Percentiles rank a stretch among this genome's conserved stretches.
Conservation (phyloP, 2,888 invertebrate genomes). For the Hydriomena furcata region DNA sequence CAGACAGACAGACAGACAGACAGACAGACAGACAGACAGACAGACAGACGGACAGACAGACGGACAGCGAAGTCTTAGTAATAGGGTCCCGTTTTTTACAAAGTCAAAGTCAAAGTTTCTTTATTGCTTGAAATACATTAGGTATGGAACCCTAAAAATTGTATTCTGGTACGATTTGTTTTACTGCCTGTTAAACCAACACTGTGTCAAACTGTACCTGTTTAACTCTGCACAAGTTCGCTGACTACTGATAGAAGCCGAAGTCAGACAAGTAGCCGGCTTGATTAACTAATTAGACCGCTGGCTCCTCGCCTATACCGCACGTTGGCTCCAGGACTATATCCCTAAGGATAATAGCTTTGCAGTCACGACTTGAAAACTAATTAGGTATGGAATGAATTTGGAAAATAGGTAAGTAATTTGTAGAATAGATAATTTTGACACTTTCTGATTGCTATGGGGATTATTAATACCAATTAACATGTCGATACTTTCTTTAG, state of each 20-base stretch:
- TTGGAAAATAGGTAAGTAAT: not conserved
- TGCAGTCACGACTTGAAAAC: conserved; percentile 9
- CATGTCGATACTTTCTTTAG: too few relatives aligned
- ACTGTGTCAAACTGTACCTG: conserved; percentile 26
- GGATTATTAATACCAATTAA: too few relatives aligned
- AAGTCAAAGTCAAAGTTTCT: too few relatives aligned
- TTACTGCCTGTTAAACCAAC: not conserved
- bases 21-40: too few relatives aligned
- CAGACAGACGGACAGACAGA: too few relatives aligned
- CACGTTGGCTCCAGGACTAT: not conserved
- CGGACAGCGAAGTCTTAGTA: too few relatives aligned
- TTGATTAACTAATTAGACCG: conserved; percentile 36
- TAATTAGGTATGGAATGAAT: conserved; percentile 12
- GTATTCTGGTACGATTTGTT: not conserved
- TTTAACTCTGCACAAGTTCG: conserved; percentile 32
- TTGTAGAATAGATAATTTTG: too few relatives aligned
- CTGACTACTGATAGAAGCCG: conserved; percentile 32
- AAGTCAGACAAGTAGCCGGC: conserved; percentile 24
- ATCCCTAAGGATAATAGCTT: conserved; percentile 18
- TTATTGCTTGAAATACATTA: too few relatives aligned
- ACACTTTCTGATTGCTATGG: too few relatives aligned
- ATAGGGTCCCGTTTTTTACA: too few relatives aligned
- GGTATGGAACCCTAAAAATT: too few relatives aligned
- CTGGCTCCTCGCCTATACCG: conserved; percentile 11
- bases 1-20: too few relatives aligned